A percentile compares a stretch with the other conserved stretches of the same genome.
Evolutionary conservation across 1,140 invertebrate genomes (phyloP).

Genomic region (Augochlora pura): DNA sequence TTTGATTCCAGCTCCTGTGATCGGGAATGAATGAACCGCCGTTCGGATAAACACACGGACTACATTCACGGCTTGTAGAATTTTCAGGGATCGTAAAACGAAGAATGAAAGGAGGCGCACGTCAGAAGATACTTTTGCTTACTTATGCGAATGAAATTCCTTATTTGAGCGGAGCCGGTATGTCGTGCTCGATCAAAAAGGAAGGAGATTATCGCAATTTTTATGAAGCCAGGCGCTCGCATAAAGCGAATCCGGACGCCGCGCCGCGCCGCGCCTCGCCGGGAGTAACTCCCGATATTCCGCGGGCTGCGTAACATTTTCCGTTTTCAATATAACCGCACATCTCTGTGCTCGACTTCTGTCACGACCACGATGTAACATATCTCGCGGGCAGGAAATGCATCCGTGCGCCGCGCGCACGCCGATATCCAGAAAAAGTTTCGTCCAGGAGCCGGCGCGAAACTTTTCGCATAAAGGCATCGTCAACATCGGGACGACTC

Average conservation of each 20-base stretch:
- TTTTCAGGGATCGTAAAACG: too few relatives aligned
- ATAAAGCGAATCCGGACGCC: slow-evolving; percentile 6
- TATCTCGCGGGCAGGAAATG: slow-evolving; percentile 38
- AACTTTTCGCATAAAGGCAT: slow-evolving; percentile 47
- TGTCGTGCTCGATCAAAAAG: neutral
- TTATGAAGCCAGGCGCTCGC: neutral
- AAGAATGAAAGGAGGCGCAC: too few relatives aligned
- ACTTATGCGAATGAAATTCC: too few relatives aligned
- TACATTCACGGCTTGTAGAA: too few relatives aligned
- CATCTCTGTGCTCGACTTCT: slow-evolving; percentile 32
- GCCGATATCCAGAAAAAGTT: slow-evolving; percentile 47
- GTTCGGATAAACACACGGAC: too few relatives aligned
- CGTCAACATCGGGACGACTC: slow-evolving; percentile 20
- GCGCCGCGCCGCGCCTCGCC: neutral
- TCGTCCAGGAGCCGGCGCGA: slow-evolving; percentile 14
- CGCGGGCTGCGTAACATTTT: slow-evolving; percentile 30
- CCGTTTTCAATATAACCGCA: slow-evolving; percentile 48
- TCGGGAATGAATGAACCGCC: too few relatives aligned
- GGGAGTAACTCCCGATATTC: slow-evolving; percentile 29
- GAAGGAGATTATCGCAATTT: slow-evolving; percentile 1
- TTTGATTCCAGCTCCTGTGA: too few relatives aligned
- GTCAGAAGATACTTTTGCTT: too few relatives aligned
- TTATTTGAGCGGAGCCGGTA: too few relatives aligned
- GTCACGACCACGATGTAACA: slow-evolving; percentile 39
- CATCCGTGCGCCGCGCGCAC: slow-evolving; percentile 22